A percentile compares a stretch with the other conserved stretches of the same genome.
Conservation (phyloP, 2,797 vertebrate species). For the Micrastur ruficollis region DNA sequence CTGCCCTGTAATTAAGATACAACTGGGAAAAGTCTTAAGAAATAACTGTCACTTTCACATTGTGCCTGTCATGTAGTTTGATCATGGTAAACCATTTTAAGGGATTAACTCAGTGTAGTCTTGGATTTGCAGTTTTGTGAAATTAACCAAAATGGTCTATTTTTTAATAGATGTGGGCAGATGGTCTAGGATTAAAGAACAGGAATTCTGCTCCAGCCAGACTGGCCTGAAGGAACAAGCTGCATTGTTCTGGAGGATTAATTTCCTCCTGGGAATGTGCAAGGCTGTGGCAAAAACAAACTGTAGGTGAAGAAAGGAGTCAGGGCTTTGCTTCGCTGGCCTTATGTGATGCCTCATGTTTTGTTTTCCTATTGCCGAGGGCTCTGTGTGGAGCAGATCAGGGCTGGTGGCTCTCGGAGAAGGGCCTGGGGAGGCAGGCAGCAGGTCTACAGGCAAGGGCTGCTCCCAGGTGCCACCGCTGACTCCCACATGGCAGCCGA, state of each 20-base stretch:
- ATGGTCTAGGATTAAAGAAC: neutral
- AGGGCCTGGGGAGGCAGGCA: neutral
- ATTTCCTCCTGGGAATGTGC: neutral
- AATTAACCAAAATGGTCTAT: rapidly evolving
- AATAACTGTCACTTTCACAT: neutral
- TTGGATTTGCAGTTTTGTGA: neutral
- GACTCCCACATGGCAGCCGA: neutral
- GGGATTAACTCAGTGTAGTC: neutral
- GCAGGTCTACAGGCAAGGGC: neutral
- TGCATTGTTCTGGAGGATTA: neutral
- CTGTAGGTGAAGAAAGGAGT: neutral
- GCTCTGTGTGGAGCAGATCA: neutral
- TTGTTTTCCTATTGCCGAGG: neutral
- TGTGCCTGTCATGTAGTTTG: neutral
- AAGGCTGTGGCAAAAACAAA: neutral
- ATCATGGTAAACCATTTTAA: neutral
- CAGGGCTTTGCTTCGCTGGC: neutral
- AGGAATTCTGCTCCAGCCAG: neutral
- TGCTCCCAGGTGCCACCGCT: neutral
- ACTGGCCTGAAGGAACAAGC: neutral
- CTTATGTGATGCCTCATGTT: neutral
- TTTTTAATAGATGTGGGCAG: neutral
- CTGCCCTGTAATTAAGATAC: neutral
- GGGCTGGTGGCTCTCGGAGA: neutral
- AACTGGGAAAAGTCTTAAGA: neutral